These are phyloP conservation scores for Pelodiscus sinensis DNA, from an alignment of 2,113 vertebrate species.

Conservation along the genomic window DNA sequence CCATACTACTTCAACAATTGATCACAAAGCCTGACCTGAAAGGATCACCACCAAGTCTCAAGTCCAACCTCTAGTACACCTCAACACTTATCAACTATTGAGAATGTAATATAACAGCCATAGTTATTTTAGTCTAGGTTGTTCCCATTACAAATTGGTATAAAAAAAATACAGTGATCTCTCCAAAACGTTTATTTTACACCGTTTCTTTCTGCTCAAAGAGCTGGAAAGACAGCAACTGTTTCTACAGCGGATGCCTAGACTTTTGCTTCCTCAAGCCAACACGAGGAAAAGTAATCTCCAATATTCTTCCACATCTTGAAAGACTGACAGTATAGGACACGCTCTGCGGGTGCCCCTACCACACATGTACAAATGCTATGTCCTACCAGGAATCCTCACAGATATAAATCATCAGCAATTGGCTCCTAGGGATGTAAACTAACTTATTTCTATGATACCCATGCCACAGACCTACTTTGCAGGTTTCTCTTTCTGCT, in stretches of 20 bases:
- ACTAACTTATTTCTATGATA: background rate
- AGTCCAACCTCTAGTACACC: background rate
- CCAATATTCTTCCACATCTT: background rate
- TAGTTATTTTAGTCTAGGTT: conserved; percentile 30
- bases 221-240: background rate
- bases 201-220: conserved; percentile 16
- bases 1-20: background rate
- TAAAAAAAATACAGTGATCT: background rate
- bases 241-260: background rate
- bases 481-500: conserved; percentile 1
- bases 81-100: conserved; percentile 48
- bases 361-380: background rate
- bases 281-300: background rate
- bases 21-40: background rate
- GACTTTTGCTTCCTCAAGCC: background rate
- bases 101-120: conserved; percentile 11
- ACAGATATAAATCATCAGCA: background rate
- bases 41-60: background rate
- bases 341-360: background rate
- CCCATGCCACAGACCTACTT: background rate
- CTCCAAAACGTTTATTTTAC: background rate
- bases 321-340: background rate
- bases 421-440: accelerated
- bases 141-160: conserved; percentile 34
- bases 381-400: accelerated